Evolutionary conservation across 2,888 invertebrate genomes (phyloP), one percentile per base, ranked within the genome.

Genomic region (Carcina quercana): DNA sequence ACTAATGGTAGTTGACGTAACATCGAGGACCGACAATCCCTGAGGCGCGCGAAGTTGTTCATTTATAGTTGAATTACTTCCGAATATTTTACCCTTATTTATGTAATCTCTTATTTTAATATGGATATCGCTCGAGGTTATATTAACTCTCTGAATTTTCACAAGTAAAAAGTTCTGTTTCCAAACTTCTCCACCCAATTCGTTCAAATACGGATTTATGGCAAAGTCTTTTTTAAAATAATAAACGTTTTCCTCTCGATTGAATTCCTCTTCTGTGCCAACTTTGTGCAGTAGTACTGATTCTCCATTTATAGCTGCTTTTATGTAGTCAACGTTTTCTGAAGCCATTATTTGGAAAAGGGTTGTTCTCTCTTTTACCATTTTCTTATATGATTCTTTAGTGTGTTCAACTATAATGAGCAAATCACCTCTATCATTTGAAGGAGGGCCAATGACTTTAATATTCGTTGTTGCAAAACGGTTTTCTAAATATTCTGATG

Each of bases 281-380:
- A 52, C 68, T 55, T 59, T 58, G 1, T 24, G 28, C 12, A 79
- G 42, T 10, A 46, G 28, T n/a, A 75, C 34, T 7, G 53, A 17
- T 32, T 58, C 43, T 15, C 68, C 69, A 36, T 75, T 68, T 6
- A 72, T 43, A 5, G 61, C 51, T 12, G 53, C 57, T 51, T 74
- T 72, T 10, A 82, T 51, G n/a, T 47, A 30, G 25, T 53, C 37
- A 5, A 60, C 40, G n/a, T 56, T 49, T 37, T 52, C 40, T 1
- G 70, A 61, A 4, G 64, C 48, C 59, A 65, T 72, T 38, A 80
- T 57, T 50, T 66, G 63, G n/a, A 83, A 38, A 26, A 73, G 5
- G 14, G 78, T 80, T 3, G 45, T 52, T 43, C 72, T 64, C 33
- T 71, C 50, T 43, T 55, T 65, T 3, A 63, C 49, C 42, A 82